Evolutionary conservation across 1,140 invertebrate genomes (phyloP).

Genomic region (Belonocnema kinseyi): DNA sequence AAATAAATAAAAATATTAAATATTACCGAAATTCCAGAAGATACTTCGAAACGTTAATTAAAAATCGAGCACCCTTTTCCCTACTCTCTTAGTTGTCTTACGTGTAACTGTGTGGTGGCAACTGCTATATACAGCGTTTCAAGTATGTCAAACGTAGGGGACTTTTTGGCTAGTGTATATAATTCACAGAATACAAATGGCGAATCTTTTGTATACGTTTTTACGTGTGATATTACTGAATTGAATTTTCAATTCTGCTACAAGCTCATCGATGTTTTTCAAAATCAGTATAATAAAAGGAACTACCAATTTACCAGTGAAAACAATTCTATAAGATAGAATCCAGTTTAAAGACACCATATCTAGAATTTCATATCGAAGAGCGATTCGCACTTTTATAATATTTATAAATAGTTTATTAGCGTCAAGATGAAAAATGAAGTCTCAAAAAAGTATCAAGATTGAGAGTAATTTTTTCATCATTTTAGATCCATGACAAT

Average conservation of each 20-base stretch:
- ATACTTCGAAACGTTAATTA: background rate
- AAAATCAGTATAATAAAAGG: background rate
- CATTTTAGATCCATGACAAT: background rate
- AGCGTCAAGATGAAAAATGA: background rate
- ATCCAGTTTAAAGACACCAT: background rate
- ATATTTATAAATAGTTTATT: slow-evolving; percentile 25
- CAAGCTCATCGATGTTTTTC: background rate
- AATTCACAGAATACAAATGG: background rate
- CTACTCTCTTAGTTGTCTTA: background rate
- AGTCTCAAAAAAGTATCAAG: background rate
- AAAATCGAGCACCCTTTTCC: slow-evolving; percentile 9
- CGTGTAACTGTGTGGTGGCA: slow-evolving; percentile 9
- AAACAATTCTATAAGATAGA: background rate
- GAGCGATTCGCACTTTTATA: slow-evolving; percentile 16
- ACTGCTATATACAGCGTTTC: background rate
- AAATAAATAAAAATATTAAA: too few species aligned
- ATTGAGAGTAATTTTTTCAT: background rate
- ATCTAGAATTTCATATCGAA: slow-evolving; percentile 16
- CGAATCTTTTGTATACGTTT: slow-evolving; percentile 3
- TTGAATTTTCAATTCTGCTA: background rate
- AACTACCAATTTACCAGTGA: background rate
- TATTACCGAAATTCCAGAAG: too few species aligned
- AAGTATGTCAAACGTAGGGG: background rate
- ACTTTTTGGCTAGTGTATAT: background rate
- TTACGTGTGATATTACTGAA: background rate